phyloP scores from a whole-genome alignment of 2,113 vertebrate species.

The Pavo muticus region DNA sequence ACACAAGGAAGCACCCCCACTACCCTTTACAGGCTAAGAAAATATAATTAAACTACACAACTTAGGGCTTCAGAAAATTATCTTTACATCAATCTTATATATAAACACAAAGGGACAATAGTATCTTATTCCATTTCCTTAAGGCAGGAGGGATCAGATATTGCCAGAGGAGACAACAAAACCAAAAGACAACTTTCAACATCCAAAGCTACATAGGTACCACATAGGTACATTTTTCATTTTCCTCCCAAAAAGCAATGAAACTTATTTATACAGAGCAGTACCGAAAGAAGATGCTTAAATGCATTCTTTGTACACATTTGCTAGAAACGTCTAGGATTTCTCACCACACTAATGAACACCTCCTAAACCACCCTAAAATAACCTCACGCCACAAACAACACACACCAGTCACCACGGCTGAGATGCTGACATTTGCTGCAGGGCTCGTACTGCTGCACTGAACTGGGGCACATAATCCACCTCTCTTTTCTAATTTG shows the following conservation, averaged over 20 bases:
- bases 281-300: fast-evolving
- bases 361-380: constrained; percentile 4
- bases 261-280: not conserved
- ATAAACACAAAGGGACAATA: not conserved
- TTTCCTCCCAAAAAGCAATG: not conserved
- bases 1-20: not conserved
- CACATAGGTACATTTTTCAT: not conserved
- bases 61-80: not conserved
- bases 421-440: constrained; percentile 25
- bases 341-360: not conserved
- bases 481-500: constrained; percentile 53
- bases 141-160: not conserved
- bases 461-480: constrained; percentile 35
- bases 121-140: not conserved
- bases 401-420: not conserved
- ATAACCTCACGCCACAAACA: constrained; percentile 9
- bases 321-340: not conserved
- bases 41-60: not conserved
- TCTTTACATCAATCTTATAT: not conserved
- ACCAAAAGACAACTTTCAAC: not conserved
- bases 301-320: not conserved
- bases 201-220: not conserved
- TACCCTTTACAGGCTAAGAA: not conserved
- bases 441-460: not conserved
- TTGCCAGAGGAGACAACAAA: not conserved